Evolutionary conservation across 2,888 invertebrate species (phyloP).

Genomic region (Aleiodes leptofemur): DNA sequence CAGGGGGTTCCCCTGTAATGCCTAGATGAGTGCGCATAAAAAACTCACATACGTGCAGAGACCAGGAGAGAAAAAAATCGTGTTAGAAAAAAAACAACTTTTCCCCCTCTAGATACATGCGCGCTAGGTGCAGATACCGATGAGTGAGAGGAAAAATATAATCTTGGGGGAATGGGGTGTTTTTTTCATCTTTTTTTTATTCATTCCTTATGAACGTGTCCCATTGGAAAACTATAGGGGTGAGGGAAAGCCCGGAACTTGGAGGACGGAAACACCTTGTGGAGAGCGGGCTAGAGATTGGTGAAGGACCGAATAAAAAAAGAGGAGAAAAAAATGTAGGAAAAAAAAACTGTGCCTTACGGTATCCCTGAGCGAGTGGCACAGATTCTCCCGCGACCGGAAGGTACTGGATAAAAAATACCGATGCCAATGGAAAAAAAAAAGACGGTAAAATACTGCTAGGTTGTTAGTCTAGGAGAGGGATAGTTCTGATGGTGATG

Average conservation of each 20-base stretch:
- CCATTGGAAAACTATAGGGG: slow-evolving; percentile 18
- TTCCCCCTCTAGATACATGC: background rate
- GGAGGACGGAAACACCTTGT: slow-evolving; percentile 71
- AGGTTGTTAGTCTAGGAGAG: slow-evolving; percentile 58
- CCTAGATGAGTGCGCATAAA: slow-evolving; percentile 20
- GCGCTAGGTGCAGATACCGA: slow-evolving; percentile 25
- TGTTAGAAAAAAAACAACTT: slow-evolving; percentile 13
- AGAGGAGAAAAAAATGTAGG: slow-evolving; percentile 27
- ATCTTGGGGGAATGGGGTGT: background rate
- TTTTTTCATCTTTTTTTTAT: slow-evolving; percentile 1
- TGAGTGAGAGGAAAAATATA: slow-evolving; percentile 10
- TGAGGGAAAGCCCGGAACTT: slow-evolving; percentile 59
- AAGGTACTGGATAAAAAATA: slow-evolving; percentile 61
- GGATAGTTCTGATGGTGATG: slow-evolving; percentile 20
- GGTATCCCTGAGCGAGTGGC: slow-evolving; percentile 70
- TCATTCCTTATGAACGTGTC: background rate
- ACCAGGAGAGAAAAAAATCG: background rate
- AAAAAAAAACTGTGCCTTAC: slow-evolving; percentile 63
- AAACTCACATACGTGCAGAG: slow-evolving; percentile 28
- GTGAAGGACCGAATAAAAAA: slow-evolving; percentile 29
- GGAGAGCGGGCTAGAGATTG: slow-evolving; percentile 53
- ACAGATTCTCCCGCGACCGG: slow-evolving; percentile 69
- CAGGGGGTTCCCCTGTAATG: slow-evolving; percentile 30
- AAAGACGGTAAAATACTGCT: slow-evolving; percentile 70
- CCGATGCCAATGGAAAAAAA: slow-evolving; percentile 53